Evolutionary conservation across 2,888 invertebrate species (phyloP).

Genomic region (Dione juno): DNA sequence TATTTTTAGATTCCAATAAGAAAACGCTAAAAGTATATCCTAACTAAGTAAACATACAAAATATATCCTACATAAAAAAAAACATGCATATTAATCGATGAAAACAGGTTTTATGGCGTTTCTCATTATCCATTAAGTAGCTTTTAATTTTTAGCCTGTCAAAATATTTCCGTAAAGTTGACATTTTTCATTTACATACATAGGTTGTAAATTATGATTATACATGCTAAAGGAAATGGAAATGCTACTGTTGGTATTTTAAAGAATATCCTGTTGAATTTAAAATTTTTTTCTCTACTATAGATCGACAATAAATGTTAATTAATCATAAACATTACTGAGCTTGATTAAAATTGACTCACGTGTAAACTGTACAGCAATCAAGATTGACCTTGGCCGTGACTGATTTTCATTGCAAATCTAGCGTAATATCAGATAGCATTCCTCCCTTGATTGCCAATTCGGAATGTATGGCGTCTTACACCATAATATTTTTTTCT

Average conservation of each 20-base stretch:
- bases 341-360: constrained; percentile 36
- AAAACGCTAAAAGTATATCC: neutral
- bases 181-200: neutral
- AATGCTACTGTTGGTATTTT: neutral
- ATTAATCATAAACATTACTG: constrained; percentile 21
- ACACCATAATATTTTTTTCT: neutral
- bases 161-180: constrained; percentile 1
- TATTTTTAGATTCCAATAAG: constrained; percentile 36
- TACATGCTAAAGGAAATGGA: neutral
- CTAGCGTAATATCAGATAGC: constrained; percentile 21
- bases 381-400: constrained; percentile 71
- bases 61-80: neutral
- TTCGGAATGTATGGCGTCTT: neutral
- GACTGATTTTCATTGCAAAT: constrained; percentile 52
- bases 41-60: no score
- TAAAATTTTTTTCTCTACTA: neutral
- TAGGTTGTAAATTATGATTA: constrained; percentile 1
- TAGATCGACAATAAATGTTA: constrained; percentile 7
- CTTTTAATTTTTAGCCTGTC: neutral
- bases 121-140: constrained; percentile 6
- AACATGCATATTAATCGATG: constrained; percentile 2
- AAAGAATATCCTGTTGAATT: no score
- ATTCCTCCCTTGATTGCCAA: constrained; percentile 30
- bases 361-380: constrained; percentile 30
- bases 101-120: constrained; percentile 6